Percentiles rank a stretch among this genome's conserved stretches.
Conservation (phyloP, 1,140 invertebrate genomes). For the Ephestia elutella region DNA sequence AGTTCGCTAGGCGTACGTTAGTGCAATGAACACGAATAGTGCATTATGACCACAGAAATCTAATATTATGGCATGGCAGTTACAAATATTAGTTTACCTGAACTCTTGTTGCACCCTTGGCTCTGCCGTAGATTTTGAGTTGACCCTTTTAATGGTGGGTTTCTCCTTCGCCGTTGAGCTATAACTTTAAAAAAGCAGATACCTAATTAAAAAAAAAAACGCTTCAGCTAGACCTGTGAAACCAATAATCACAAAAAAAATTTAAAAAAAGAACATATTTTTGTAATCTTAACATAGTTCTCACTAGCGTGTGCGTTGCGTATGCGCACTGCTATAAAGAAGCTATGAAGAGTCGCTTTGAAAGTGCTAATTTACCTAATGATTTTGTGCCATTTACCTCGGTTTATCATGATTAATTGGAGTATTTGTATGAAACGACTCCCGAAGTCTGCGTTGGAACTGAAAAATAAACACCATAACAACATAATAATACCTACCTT, state of each 20-base stretch:
- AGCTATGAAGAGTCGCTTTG: neutral
- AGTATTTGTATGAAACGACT: slow-evolving; percentile 27
- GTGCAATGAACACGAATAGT: too few relatives aligned
- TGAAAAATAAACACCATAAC: slow-evolving; percentile 19
- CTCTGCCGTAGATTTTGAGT: slow-evolving; percentile 18
- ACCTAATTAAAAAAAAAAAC: too few relatives aligned
- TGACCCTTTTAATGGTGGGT: slow-evolving; percentile 16
- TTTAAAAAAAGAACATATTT: too few relatives aligned
- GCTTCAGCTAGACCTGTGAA: too few relatives aligned
- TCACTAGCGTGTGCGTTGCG: too few relatives aligned
- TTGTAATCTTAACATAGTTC: too few relatives aligned
- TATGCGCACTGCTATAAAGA: too few relatives aligned
- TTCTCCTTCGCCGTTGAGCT: slow-evolving; percentile 18
- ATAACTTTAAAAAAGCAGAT: neutral
- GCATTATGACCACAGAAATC: too few relatives aligned
- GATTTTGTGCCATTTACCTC: slow-evolving; percentile 22
- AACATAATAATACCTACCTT: neutral
- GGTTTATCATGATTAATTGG: slow-evolving; percentile 22
- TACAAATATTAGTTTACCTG: slow-evolving; percentile 8
- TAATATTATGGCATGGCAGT: too few relatives aligned
- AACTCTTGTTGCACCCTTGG: slow-evolving; percentile 14
- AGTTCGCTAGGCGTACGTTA: too few relatives aligned
- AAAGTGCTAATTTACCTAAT: slow-evolving; percentile 11
- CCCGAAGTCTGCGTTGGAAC: slow-evolving; percentile 49
- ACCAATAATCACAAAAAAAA: too few relatives aligned